Base-by-base conservation (phyloP, 1,140 invertebrate species). In the Monomorium pharaonis region DNA sequence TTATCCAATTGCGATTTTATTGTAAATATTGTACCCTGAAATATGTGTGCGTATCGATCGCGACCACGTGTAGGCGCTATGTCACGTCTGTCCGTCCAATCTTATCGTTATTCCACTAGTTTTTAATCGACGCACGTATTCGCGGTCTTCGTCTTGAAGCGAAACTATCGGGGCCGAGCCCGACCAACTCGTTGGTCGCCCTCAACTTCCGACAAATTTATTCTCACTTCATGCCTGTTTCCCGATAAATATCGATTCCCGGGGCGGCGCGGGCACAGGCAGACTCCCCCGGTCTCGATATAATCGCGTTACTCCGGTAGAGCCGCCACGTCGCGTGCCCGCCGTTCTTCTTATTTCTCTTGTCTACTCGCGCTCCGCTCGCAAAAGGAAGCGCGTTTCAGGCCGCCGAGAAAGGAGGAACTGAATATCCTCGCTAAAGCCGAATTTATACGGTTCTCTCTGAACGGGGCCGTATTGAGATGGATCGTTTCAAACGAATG, bases 151-250 rank as follows among this genome's bases (percentile, higher is more conserved):
- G 76, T 81, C 67, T 72, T 70, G 51, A 60, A 58, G 33, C 65
- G 37, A 72, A 81, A 56, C 63, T 37, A 21, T n/a, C 65, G 24
- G n/a, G n/a, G 21, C 18, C 63, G 12, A 37, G 16, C 49, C 14
- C 3, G 65, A 87, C 76, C 3, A 70, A 87, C 76, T 85, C 78
- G 84, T 33, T 56, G 63, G 84, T 78, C 90, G n/a, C 86, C 77
- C 85, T 78, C 88, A 90, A 90, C 86, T 91, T 92, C 87, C 88
- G 92, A 92, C 91, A 93, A 93, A 92, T 92, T 93, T 89, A 92
- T 92, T 92, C 92, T 90, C 86, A 80, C 56, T 83, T 80, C 49
- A 76, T 87, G 83, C 33, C 60, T 76, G 56, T 56, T 69, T 54
- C 83, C 75, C 86, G 81, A 90, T 91, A 84, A 81, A 80, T 92